Evolutionary conservation across 2,797 vertebrate genomes (phyloP).

Genomic region (Antennarius maculatus): DNA sequence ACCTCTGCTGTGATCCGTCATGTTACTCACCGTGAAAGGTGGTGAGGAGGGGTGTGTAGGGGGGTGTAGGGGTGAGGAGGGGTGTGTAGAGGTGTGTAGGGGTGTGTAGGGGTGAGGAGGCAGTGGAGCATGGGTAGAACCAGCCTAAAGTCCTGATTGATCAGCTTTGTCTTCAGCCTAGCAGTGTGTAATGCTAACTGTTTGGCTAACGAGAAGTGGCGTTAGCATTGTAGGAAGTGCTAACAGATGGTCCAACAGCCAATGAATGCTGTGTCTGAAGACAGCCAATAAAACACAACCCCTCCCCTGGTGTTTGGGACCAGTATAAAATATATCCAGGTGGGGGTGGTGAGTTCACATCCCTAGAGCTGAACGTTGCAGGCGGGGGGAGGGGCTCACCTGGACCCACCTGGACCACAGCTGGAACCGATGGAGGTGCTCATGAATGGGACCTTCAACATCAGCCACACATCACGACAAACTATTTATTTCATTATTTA

Average conservation of each 20-base stretch:
- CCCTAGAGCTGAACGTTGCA: too few relatives aligned
- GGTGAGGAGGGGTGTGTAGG: background rate
- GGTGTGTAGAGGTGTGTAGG: too few relatives aligned
- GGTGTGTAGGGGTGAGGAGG: background rate
- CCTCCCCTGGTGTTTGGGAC: background rate
- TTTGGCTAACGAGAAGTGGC: conserved; percentile 30
- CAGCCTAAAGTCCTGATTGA: background rate
- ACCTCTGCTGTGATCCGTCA: conserved; percentile 15
- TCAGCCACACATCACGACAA: too few relatives aligned
- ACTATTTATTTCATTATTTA: too few relatives aligned
- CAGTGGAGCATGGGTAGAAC: background rate
- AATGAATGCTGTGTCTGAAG: background rate
- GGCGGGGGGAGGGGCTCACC: too few relatives aligned
- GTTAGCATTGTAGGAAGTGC: conserved; percentile 43
- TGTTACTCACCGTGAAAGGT: conserved; percentile 7
- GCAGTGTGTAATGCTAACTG: conserved; percentile 10
- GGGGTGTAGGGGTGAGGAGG: too few relatives aligned
- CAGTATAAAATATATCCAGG: background rate
- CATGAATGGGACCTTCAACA: too few relatives aligned
- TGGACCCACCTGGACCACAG: too few relatives aligned
- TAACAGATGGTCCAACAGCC: conserved; percentile 8
- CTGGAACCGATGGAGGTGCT: too few relatives aligned
- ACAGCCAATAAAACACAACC: background rate
- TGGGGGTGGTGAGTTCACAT: too few relatives aligned
- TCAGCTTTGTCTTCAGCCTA: background rate